These are phyloP conservation scores for Hippocampus zosterae DNA, from an alignment of 2,113 vertebrate genomes.

Conservation along the genomic window DNA sequence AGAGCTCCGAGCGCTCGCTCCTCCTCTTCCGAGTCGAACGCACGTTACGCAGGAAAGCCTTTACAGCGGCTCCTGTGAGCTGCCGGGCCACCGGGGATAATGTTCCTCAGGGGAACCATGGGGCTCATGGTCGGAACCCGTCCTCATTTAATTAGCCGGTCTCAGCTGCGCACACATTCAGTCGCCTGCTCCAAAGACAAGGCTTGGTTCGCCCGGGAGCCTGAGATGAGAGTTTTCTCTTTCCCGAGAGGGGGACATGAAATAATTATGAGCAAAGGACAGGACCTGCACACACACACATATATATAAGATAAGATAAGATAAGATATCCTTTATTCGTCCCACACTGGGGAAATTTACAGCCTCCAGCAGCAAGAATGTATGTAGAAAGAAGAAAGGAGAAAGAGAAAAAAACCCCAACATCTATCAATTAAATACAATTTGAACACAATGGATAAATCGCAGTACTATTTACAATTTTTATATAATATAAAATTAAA, in stretches of 20 bases:
- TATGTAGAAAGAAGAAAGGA: no score
- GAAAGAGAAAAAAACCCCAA: no score
- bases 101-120: constrained; percentile 34
- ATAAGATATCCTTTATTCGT: no score
- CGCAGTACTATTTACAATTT: no score
- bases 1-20: constrained; percentile 15
- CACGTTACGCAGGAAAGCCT: constrained; percentile 28
- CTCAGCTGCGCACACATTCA: constrained; percentile 62
- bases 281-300: constrained; percentile 34
- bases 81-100: constrained; percentile 42
- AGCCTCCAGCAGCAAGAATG: no score
- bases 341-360: no score
- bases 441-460: no score
- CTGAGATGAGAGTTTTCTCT: constrained; percentile 48
- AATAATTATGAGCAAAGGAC: constrained; percentile 61
- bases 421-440: no score
- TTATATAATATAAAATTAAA: no score
- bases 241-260: constrained; percentile 45
- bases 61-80: constrained; percentile 29
- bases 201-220: constrained; percentile 35
- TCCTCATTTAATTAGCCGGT: constrained; percentile 67
- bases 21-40: constrained; percentile 12
- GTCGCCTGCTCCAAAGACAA: constrained; percentile 36
- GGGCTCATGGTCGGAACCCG: constrained; percentile 43
- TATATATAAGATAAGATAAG: no score